Evolutionary conservation across 2,797 vertebrate genomes (phyloP), one percentile per base, ranked within the genome.

Genomic region (Intellagama lesueurii): DNA sequence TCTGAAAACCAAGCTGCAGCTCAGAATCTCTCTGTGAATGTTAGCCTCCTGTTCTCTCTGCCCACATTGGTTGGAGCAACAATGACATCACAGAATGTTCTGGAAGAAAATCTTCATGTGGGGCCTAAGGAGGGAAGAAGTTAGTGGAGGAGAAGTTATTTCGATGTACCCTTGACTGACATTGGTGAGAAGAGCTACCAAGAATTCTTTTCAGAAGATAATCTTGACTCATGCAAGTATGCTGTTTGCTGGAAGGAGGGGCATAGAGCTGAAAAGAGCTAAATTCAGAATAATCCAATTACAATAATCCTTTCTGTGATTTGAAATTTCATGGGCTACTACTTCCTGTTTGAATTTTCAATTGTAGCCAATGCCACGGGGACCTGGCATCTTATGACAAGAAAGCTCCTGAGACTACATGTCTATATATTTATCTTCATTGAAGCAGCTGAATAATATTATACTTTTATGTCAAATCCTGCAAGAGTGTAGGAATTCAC

Each of bases 401-500:
- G 79, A 91, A 0, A 16, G 70, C 19, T 93, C 3, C 32, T 73
- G 2, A 93, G 81, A 90, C 9, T 81, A 40, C 47, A 44, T 7
- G 85, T 22, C 7, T 81, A 7, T 92, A 72, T 88, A 87, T 91
- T 91, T 92, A 85, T 92, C 88, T 90, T 22, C 91, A 56, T 75
- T 49, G 89, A 92, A 83, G 70, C 94, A 92, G 80, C 1, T 0
- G 30, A 94, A 85, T 83, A 81, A 85, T 91, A 93, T 87, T 88
- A 92, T 95, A 47, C 73, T 28, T 93, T 95, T 93, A 90, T 93
- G 83, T 95, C 93, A 95, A 92, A 94, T 60, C 93, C 88, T 90
- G 26, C 24, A 89, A 83, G 79, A 93, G 78, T 92, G 56, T 89
- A 94, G 56, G 88, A 94, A 93, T 52, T 95, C 94, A 80, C 52